Base-by-base conservation (phyloP, 2,888 invertebrate genomes). In the Aporophyla nigra region DNA sequence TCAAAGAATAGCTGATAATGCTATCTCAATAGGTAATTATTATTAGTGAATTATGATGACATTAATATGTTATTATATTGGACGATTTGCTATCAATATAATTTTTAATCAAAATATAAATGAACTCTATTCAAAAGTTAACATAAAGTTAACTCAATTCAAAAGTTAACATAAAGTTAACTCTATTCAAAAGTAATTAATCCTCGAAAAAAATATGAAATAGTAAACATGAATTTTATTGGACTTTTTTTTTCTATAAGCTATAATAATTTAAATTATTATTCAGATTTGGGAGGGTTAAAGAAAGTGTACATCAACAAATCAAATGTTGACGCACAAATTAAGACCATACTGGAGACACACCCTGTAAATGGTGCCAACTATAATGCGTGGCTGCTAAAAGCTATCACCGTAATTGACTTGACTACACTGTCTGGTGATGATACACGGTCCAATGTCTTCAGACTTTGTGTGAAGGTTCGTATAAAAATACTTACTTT, bases 391-490 rank as follows among this genome's bases (percentile, higher is more conserved):
- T 99, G 98, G 98, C 96, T 99, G 21, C 90, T 99, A 43, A 98
- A 98, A 92, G 98, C 99, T 1, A 97, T 99, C 12, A 97, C 98
- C 53, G 97, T 98, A 75, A 99, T 99, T 82, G 99, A 99, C 95
- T 97, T 99, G 85, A 99, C 99, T 1, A 99, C 99, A 4, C 96
- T 99, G 70, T 97, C 98, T 68, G 99, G 99, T 58, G 98, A 98
- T 94, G 98, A 98, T 91, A 98, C 98, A 0, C 92, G 93, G 14
- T 97, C 98, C 21, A 99, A 98, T 96, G 98, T 99, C 1, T 94
- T 97, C 40, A 97, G 98, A 71, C 97, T 99, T 3, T 99, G 99
- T 91, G 95, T 97, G 75, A 98, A 98, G 97, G 99, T 99, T 91
- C 78, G 85, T 88, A 62, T 63, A 14, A 33, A 51, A 56, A 33